Percentiles rank a stretch among this genome's conserved stretches.
Evolutionary conservation across 2,888 invertebrate species (phyloP).

Genomic region (Autographa pulchrina): DNA sequence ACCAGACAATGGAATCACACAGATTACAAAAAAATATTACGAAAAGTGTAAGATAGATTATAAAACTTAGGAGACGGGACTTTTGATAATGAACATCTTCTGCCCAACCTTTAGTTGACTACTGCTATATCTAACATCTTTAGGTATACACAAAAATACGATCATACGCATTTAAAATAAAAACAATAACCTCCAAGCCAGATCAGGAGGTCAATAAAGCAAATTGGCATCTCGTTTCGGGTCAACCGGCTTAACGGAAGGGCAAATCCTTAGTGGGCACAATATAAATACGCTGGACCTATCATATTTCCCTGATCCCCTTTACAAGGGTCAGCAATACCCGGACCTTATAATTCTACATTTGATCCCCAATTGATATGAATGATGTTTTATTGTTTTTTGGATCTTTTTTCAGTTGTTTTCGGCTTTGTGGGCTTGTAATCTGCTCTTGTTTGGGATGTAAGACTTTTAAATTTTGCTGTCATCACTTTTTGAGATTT

Average conservation of each 20-base stretch:
- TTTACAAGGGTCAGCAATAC: conserved; percentile 85
- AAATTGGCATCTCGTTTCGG: conserved; percentile 86
- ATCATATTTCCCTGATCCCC: conserved; percentile 87
- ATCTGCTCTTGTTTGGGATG: not conserved
- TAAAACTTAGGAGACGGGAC: too few species aligned
- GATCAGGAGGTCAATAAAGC: conserved; percentile 79
- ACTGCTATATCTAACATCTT: too few species aligned
- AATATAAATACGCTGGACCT: conserved; percentile 84
- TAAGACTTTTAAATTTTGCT: not conserved
- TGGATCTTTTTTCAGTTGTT: conserved; percentile 29
- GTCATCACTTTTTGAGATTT: not conserved
- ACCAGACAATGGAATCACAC: too few species aligned
- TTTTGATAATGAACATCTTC: too few species aligned
- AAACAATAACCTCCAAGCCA: conserved; percentile 59
- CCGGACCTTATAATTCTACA: conserved; percentile 69
- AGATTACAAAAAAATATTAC: too few species aligned
- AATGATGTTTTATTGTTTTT: conserved; percentile 73
- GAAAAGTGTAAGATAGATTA: too few species aligned
- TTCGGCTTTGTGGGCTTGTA: conserved; percentile 14
- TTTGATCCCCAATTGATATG: conserved; percentile 72
- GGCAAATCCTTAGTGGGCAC: conserved; percentile 84
- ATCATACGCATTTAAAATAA: not conserved
- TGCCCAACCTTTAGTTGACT: too few species aligned
- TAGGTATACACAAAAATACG: too few species aligned
- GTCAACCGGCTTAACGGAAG: conserved; percentile 84